A percentile compares a stretch with the other conserved stretches of the same genome.
phyloP scores from a whole-genome alignment of 2,797 vertebrate genomes.

The Chaenodraco wilsoni region DNA sequence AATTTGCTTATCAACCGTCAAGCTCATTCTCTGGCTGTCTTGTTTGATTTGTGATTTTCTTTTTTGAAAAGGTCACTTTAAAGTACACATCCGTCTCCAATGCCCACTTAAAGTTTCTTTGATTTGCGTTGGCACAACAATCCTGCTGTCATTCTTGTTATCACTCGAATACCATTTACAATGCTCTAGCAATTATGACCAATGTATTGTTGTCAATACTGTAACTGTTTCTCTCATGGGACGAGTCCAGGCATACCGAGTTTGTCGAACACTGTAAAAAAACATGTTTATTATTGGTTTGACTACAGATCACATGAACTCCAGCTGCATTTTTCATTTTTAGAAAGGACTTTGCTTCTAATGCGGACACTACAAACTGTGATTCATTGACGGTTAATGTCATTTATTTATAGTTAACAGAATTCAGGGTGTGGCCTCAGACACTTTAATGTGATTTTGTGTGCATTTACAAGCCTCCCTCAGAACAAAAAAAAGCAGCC shows the following conservation, averaged over 20 bases:
- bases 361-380: conserved; percentile 25
- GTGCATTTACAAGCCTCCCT: conserved; percentile 14
- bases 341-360: conserved; percentile 12
- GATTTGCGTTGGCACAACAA: conserved; percentile 18
- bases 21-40: conserved; percentile 37
- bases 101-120: conserved; percentile 1
- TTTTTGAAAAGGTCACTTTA: neutral
- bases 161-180: conserved; percentile 55
- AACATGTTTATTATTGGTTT: conserved; percentile 50
- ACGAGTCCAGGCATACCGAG: conserved; percentile 42
- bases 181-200: conserved; percentile 58
- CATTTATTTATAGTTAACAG: neutral
- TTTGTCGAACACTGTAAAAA: conserved; percentile 61
- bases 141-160: conserved; percentile 19
- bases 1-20: conserved; percentile 24
- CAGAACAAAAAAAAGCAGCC: conserved; percentile 26
- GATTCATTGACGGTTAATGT: conserved; percentile 1
- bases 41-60: conserved; percentile 19
- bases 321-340: conserved; percentile 61
- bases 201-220: conserved; percentile 69
- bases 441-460: conserved; percentile 17
- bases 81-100: conserved; percentile 13
- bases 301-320: conserved; percentile 50
- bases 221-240: conserved; percentile 66
- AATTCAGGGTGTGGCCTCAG: conserved; percentile 38